Conservation (phyloP, 2,113 vertebrate genomes). For the Bubo scandiacus region DNA sequence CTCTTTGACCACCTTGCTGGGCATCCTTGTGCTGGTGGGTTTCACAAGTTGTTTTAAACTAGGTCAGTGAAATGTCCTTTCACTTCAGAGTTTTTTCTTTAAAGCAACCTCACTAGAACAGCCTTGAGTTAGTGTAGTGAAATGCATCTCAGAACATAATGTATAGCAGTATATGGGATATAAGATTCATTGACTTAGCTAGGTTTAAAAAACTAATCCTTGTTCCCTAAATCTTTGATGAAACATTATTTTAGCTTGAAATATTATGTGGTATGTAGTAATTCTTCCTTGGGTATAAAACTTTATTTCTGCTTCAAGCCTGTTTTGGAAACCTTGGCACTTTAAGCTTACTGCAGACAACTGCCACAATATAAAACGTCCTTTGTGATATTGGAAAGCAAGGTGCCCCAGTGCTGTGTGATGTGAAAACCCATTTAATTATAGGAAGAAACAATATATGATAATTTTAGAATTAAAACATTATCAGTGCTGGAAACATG, state of each 20-base stretch:
- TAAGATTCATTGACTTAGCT: slow-evolving; percentile 46
- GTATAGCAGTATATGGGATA: not conserved
- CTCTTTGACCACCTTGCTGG: not conserved
- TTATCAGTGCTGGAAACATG: not conserved
- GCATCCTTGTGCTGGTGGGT: not conserved
- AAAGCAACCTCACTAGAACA: not conserved
- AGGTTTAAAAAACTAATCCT: slow-evolving; percentile 57
- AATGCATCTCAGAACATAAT: not conserved
- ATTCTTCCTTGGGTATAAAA: slow-evolving; percentile 46
- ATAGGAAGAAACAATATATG: not conserved
- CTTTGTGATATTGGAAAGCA: not conserved
- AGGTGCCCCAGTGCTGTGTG: not conserved
- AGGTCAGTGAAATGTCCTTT: not conserved
- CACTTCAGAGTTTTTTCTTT: not conserved
- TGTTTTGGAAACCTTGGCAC: slow-evolving; percentile 42
- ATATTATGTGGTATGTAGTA: slow-evolving; percentile 32
- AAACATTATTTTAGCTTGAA: slow-evolving; percentile 57
- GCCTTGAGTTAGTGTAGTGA: not conserved
- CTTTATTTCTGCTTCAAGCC: slow-evolving; percentile 50
- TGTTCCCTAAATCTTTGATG: slow-evolving; percentile 58
- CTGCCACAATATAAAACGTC: not conserved
- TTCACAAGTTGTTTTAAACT: not conserved
- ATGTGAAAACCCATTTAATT: not conserved
- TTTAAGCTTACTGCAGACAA: not conserved
- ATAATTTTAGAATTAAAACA: not conserved